These are phyloP conservation scores for Tolypeutes matacus DNA, from an alignment of 2,797 vertebrate species.

Conservation along the genomic window DNA sequence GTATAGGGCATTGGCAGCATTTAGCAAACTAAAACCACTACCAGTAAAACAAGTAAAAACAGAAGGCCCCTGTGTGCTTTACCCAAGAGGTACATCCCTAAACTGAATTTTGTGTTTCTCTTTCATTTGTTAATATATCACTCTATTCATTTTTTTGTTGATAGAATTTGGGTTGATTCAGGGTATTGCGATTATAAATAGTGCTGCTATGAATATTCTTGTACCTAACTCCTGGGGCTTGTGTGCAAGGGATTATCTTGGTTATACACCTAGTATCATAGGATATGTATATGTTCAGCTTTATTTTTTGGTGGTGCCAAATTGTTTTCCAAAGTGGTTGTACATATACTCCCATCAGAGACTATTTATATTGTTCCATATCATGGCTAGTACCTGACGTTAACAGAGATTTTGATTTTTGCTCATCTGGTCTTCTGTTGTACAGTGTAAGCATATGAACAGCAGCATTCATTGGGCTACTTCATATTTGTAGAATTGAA, in stretches of 20 bases:
- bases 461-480: background rate
- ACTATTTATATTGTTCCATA: conserved; percentile 7
- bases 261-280: background rate
- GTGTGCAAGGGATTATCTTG: background rate
- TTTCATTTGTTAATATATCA: conserved; percentile 24
- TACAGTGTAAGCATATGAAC: background rate
- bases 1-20: too few species aligned
- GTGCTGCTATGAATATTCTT: background rate
- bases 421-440: background rate
- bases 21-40: background rate
- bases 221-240: background rate
- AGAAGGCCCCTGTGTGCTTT: background rate
- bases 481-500: background rate
- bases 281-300: conserved; percentile 19
- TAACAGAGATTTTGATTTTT: conserved; percentile 35
- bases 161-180: background rate
- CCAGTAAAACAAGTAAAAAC: background rate
- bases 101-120: conserved; percentile 39
- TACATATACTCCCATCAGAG: background rate
- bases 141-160: conserved; percentile 3
- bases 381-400: background rate
- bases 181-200: conserved; percentile 35
- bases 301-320: conserved; percentile 54
- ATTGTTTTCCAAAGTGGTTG: background rate
- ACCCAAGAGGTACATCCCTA: background rate